Percentiles rank a stretch among this genome's conserved stretches.
phyloP scores from a whole-genome alignment of 2,113 vertebrate genomes.

The Sula dactylatra region DNA sequence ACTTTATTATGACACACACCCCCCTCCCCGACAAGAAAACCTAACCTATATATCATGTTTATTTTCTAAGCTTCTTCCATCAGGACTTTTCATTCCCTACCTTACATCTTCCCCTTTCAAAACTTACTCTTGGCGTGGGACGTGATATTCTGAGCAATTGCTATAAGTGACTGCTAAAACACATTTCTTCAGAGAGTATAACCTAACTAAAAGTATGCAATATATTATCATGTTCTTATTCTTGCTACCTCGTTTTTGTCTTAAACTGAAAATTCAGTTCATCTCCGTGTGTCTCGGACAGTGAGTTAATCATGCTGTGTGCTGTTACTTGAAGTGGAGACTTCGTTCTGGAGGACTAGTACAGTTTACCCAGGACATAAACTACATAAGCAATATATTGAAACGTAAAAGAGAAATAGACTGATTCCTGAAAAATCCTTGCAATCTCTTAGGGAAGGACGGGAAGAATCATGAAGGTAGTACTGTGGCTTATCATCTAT shows the following conservation, averaged over 20 bases:
- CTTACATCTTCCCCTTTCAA: background rate
- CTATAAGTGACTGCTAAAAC: background rate
- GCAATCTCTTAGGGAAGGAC: background rate
- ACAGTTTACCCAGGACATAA: background rate
- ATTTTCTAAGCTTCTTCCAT: background rate
- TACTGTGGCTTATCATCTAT: background rate
- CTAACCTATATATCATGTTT: background rate
- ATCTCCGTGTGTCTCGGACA: background rate
- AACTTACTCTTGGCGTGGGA: background rate
- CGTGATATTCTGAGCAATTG: background rate
- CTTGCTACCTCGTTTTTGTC: background rate
- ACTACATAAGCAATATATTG: background rate
- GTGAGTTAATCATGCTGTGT: background rate
- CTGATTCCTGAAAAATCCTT: background rate
- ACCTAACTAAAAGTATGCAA: background rate
- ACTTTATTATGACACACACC: background rate
- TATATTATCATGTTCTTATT: background rate
- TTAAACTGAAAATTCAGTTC: background rate
- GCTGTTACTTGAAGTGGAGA: background rate
- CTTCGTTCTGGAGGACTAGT: background rate
- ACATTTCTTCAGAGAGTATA: background rate
- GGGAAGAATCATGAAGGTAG: background rate
- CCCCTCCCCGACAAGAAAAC: background rate
- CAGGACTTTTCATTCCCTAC: background rate
- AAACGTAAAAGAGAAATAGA: background rate